Evolutionary conservation across 2,113 vertebrate genomes (phyloP).

Genomic region (Hirundichthys speculiger): DNA sequence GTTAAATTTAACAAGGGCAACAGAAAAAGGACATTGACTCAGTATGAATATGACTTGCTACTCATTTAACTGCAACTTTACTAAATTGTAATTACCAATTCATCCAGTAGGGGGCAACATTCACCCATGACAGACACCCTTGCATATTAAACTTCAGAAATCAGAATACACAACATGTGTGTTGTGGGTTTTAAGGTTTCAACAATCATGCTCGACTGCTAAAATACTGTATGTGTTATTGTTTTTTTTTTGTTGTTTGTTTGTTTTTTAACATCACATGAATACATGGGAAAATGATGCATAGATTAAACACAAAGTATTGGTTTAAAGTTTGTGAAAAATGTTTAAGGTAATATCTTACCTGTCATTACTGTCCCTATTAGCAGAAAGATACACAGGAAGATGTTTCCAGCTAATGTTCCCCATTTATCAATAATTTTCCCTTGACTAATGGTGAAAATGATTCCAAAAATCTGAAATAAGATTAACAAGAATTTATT

Average conservation of each 20-base stretch:
- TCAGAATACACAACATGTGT: no score
- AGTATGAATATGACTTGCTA: no score
- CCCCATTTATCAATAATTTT: constrained; percentile 87
- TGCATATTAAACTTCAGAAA: neutral
- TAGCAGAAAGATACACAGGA: constrained; percentile 87
- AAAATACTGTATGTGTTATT: no score
- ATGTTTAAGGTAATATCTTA: constrained; percentile 53
- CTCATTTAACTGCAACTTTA: neutral
- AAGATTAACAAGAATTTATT: neutral
- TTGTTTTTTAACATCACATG: no score
- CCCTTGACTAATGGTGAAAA: constrained; percentile 92
- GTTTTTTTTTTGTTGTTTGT: no score
- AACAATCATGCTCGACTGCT: no score
- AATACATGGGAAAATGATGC: no score
- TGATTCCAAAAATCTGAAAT: constrained; percentile 92
- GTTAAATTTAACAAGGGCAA: no score
- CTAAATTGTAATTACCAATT: neutral
- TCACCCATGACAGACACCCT: neutral
- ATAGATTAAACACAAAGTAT: no score
- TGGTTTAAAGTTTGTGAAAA: neutral
- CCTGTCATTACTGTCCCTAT: constrained; percentile 89
- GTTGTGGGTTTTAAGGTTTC: no score
- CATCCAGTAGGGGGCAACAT: constrained; percentile 55
- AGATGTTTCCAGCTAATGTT: constrained; percentile 87
- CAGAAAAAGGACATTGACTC: no score